Evolutionary conservation across 2,888 invertebrate species (phyloP).

Genomic region (Trachelus tabidus): DNA sequence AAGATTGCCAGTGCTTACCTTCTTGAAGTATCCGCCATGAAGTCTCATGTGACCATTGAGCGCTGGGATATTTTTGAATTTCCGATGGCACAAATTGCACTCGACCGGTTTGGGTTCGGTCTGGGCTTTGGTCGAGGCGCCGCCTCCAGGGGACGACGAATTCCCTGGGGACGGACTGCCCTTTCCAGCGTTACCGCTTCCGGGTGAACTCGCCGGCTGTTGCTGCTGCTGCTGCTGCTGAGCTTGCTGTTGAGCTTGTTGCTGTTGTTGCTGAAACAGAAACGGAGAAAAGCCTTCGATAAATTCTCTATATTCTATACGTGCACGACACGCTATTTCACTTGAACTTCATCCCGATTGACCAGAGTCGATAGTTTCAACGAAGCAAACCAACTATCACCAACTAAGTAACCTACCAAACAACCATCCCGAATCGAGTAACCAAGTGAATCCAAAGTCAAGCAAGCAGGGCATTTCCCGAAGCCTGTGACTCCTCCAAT

Average conservation of each 20-base stretch:
- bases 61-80: slow-evolving; percentile 97
- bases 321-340: not conserved
- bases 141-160: slow-evolving; percentile 58
- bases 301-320: not conserved
- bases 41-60: slow-evolving; percentile 98
- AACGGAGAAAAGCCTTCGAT: not conserved
- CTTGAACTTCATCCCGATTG: not conserved
- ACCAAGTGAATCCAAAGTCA: not conserved
- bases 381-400: not conserved
- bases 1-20: slow-evolving; percentile 68
- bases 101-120: slow-evolving; percentile 88
- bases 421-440: not conserved
- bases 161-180: slow-evolving; percentile 57
- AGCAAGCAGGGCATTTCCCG: not conserved
- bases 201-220: slow-evolving; percentile 58
- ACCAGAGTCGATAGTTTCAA: not conserved
- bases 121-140: slow-evolving; percentile 63
- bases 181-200: slow-evolving; percentile 56
- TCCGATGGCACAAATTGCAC: slow-evolving; percentile 94
- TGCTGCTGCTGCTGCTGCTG: slow-evolving; percentile 49
- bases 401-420: not conserved
- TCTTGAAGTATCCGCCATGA: slow-evolving; percentile 97
- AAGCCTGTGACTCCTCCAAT: not conserved
- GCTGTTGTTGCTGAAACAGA: slow-evolving; percentile 47
- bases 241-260: slow-evolving; percentile 45